Evolutionary conservation across 2,888 invertebrate species (phyloP).

Genomic region (Tiliacea citrago): DNA sequence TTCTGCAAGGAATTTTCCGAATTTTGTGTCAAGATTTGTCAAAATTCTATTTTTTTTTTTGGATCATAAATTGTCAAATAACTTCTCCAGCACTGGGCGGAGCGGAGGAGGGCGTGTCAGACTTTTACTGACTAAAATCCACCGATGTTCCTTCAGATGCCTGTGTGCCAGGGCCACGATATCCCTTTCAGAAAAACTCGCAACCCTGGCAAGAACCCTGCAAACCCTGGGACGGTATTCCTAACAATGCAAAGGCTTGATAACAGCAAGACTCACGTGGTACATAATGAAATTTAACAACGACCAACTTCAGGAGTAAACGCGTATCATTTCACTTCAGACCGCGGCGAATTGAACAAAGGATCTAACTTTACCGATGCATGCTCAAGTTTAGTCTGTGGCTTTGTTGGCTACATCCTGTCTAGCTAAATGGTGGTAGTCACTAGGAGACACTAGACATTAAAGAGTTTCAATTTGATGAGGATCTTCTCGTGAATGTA

Average conservation of each 20-base stretch:
- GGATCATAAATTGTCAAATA: too few species aligned
- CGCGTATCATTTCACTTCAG: constrained; percentile 56
- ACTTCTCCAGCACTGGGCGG: too few species aligned
- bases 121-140: too few species aligned
- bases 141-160: too few species aligned
- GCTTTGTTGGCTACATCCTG: constrained; percentile 43
- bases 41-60: too few species aligned
- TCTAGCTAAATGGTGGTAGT: constrained; percentile 27
- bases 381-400: constrained; percentile 36
- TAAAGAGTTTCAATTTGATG: constrained; percentile 50
- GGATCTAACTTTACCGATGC: constrained; percentile 58
- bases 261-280: constrained; percentile 7
- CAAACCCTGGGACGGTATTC: neutral
- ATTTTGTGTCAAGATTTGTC: neutral
- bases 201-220: neutral
- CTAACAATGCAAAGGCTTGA: constrained; percentile 6
- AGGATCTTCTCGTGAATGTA: constrained; percentile 34
- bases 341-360: constrained; percentile 49
- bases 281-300: constrained; percentile 41
- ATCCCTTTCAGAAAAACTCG: too few species aligned
- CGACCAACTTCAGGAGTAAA: constrained; percentile 46
- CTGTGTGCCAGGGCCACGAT: too few species aligned
- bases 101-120: too few species aligned
- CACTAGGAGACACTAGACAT: constrained; percentile 13
- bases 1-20: neutral